Conservation (phyloP, 2,797 vertebrate species). For the Spinibarbus caldwelli region DNA sequence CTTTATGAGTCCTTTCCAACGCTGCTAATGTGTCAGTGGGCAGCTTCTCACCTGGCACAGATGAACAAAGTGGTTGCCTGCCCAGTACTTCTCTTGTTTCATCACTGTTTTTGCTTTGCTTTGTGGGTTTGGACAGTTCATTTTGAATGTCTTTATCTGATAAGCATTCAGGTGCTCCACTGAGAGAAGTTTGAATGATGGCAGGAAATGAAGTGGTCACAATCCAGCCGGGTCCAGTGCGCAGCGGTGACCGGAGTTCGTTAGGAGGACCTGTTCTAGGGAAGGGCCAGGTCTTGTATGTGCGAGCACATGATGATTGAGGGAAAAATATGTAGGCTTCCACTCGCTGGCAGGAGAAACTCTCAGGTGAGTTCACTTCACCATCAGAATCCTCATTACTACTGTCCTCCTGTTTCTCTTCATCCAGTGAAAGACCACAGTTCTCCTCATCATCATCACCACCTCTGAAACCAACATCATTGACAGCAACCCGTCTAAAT, state of each 20-base stretch:
- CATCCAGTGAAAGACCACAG: background rate
- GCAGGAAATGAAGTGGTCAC: slow-evolving; percentile 4
- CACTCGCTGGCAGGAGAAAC: slow-evolving; percentile 76
- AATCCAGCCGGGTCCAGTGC: slow-evolving; percentile 27
- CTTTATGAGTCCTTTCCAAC: background rate
- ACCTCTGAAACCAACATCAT: background rate
- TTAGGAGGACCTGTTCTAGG: slow-evolving; percentile 21
- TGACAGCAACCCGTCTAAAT: slow-evolving; percentile 10
- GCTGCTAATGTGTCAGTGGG: background rate
- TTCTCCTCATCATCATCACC: background rate
- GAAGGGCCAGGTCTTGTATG: slow-evolving; percentile 76
- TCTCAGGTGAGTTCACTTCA: slow-evolving; percentile 36
- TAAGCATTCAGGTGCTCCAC: background rate
- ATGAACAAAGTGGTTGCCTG: background rate
- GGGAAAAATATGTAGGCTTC: slow-evolving; percentile 57
- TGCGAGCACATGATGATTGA: slow-evolving; percentile 73
- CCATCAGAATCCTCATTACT: slow-evolving; percentile 27
- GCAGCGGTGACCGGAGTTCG: background rate
- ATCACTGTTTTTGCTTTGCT: background rate
- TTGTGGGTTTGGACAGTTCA: background rate
- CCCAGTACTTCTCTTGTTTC: background rate
- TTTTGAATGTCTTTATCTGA: background rate
- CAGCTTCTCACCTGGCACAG: background rate
- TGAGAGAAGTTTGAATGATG: background rate
- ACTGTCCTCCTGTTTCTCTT: slow-evolving; percentile 16